Conservation (phyloP, 2,797 vertebrate species). For the Squalus acanthias region DNA sequence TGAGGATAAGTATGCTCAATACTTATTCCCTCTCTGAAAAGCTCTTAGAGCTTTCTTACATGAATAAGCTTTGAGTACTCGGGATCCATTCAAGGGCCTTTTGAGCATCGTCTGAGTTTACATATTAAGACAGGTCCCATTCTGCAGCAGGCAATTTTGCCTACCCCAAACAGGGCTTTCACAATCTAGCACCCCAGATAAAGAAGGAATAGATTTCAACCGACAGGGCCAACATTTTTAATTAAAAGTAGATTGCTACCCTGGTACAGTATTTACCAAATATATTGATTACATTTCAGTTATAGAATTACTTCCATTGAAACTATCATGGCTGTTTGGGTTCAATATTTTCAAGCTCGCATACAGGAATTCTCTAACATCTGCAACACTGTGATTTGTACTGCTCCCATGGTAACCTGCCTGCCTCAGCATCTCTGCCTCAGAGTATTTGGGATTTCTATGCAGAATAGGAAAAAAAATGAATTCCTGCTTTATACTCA, state of each 20-base stretch:
- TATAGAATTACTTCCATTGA: neutral
- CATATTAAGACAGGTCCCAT: neutral
- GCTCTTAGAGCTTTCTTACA: neutral
- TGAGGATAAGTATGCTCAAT: neutral
- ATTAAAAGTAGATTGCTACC: neutral
- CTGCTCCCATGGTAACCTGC: neutral
- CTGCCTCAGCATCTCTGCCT: neutral
- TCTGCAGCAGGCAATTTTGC: neutral
- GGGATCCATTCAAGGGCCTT: neutral
- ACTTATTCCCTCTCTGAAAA: neutral
- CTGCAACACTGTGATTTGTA: neutral
- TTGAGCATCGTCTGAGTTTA: neutral
- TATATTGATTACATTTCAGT: neutral
- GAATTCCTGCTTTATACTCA: neutral
- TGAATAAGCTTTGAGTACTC: neutral
- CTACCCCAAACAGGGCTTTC: neutral
- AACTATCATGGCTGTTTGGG: neutral
- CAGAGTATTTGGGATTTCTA: neutral
- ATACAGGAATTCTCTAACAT: neutral
- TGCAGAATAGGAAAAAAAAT: neutral
- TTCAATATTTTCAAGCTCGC: neutral
- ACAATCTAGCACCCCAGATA: neutral
- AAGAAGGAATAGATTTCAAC: neutral
- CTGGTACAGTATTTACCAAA: neutral
- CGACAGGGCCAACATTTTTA: neutral